Base-by-base conservation (phyloP, 2,113 vertebrate genomes). In the Chloropsis cyanopogon region DNA sequence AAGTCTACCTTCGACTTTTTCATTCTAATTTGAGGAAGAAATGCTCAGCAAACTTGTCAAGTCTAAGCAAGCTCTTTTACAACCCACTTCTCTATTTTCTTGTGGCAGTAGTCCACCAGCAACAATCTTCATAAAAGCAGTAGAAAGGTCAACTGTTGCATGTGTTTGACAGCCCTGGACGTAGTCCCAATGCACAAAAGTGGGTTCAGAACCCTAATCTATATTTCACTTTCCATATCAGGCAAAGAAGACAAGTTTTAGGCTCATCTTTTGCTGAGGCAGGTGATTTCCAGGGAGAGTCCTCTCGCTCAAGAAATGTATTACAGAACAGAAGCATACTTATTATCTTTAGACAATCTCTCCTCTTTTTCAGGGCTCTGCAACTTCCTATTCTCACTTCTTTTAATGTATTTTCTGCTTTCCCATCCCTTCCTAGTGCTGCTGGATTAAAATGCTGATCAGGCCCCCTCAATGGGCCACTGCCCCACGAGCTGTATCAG, bases 41-140 rank as follows among this genome's bases (percentile, higher is more conserved):
- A 94, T 0, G 31, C 80, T 93, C 79, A 82, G 90, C 79, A 86
- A 95, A 97, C 90, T 94, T 93, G 90, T 97, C 93, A 95, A 94
- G 94, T 95, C 93, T 78, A 97, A 96, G 94, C 92, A 95, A 94
- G 94, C 60, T 94, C 88, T 88, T 96, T 96, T 86, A 96, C 65
- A 94, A 86, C 57, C 93, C 95, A 96, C 79, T 93, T 95, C 96
- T 96, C 88, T 96, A 94, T 96, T 96, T 96, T 90, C 92, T 64
- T 86, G 92, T 93, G 92, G 90, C 93, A 94, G 56, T 50, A 93
- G 87, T 97, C 91, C 91, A 93, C 92, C 76, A 75, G 90, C 25
- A 93, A 86, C 56, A 82, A 68, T 81, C 71, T 81, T 83, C 80
- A 53, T 79, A 88, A 92, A 93, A 83, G 44, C 75, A 81, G 31